Evolutionary conservation across 2,888 invertebrate species (phyloP).

Genomic region (Drosophila subquinaria): DNA sequence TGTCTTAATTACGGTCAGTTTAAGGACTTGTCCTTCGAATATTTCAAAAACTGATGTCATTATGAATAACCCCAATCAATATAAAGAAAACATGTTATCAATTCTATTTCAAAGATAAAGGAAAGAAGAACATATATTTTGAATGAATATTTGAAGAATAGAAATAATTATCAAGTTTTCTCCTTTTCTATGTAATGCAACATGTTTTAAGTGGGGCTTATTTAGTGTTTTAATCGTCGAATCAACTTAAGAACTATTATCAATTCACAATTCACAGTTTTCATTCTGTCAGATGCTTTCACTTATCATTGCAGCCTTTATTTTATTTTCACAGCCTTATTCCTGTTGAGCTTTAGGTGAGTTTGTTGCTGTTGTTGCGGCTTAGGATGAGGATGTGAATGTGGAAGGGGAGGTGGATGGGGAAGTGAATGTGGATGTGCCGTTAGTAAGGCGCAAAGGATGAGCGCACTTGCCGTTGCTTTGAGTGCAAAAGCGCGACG

Average conservation of each 20-base stretch:
- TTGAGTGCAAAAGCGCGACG: conserved; percentile 67
- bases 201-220: not conserved
- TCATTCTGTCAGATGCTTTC: conserved; percentile 51
- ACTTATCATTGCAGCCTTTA: conserved; percentile 73
- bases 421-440: conserved; percentile 31
- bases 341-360: conserved; percentile 57
- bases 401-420: conserved; percentile 9
- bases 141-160: not conserved
- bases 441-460: conserved; percentile 56
- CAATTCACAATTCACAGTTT: conserved; percentile 11
- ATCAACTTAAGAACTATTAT: not conserved
- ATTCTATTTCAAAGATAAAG: not conserved
- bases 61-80: too few relatives aligned
- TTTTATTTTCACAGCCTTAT: conserved; percentile 77
- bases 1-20: too few relatives aligned
- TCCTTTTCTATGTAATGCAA: not conserved
- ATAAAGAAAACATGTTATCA: too few relatives aligned
- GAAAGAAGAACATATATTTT: not conserved
- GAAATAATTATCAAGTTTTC: too few relatives aligned
- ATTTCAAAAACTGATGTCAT: too few relatives aligned
- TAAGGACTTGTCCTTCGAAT: too few relatives aligned
- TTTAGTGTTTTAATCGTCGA: conserved; percentile 1
- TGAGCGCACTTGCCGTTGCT: conserved; percentile 63
- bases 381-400: conserved; percentile 64
- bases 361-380: conserved; percentile 53